Percentiles rank a stretch among this genome's conserved stretches.
Conservation (phyloP, 2,113 vertebrate species). For the Phainopepla nitens region DNA sequence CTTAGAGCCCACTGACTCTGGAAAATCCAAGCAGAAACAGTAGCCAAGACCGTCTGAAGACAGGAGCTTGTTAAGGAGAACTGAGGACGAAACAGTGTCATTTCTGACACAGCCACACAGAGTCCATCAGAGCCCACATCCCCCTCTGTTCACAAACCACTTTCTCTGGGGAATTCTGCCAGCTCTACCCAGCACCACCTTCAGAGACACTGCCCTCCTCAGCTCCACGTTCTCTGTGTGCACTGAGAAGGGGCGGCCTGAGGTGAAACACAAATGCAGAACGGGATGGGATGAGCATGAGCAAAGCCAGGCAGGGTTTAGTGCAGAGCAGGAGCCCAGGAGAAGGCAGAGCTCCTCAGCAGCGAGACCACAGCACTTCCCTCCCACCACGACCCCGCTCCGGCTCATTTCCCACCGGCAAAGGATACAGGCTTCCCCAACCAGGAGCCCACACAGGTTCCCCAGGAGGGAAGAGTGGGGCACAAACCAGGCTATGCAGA, state of each 20-base stretch:
- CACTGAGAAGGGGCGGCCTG: fast-evolving
- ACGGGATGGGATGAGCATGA: neutral
- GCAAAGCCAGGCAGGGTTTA: neutral
- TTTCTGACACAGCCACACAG: neutral
- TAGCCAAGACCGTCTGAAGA: slow-evolving; percentile 75
- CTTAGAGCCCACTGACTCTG: slow-evolving; percentile 59
- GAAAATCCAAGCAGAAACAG: slow-evolving; percentile 74
- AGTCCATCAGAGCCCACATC: too few species aligned
- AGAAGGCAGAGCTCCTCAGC: neutral
- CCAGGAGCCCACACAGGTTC: slow-evolving; percentile 72
- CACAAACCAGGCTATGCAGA: slow-evolving; percentile 68
- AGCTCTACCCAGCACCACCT: neutral
- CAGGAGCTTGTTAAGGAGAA: slow-evolving; percentile 54
- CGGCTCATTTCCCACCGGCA: neutral
- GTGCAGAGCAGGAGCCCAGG: neutral
- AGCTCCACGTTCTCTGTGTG: fast-evolving
- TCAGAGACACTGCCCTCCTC: neutral
- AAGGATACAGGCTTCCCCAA: slow-evolving; percentile 84
- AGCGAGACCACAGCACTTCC: fast-evolving
- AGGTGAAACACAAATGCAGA: neutral
- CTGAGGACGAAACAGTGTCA: neutral
- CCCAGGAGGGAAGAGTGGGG: slow-evolving; percentile 74
- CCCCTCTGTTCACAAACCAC: neutral
- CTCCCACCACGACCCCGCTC: fast-evolving
- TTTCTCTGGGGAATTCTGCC: neutral